phyloP scores from a whole-genome alignment of 2,797 vertebrate species.

The Sciaenops ocellatus region DNA sequence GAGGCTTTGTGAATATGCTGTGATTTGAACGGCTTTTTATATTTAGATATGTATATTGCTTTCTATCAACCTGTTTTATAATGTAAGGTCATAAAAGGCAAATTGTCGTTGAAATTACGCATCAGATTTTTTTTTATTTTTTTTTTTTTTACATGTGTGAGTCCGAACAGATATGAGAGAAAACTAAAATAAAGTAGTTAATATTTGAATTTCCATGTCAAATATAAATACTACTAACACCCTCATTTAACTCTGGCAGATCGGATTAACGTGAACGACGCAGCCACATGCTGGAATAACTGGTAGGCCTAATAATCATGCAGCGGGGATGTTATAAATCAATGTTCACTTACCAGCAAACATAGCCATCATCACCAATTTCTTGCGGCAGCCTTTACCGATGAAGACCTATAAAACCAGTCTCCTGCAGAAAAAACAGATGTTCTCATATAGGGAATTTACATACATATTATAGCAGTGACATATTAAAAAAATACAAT shows the following conservation, averaged over 20 bases:
- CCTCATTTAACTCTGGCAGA: background rate
- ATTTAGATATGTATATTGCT: no score
- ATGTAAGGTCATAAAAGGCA: background rate
- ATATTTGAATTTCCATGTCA: background rate
- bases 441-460: conserved; percentile 33
- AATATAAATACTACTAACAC: background rate
- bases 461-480: conserved; percentile 17
- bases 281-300: conserved; percentile 11
- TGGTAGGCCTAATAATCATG: conserved; percentile 24
- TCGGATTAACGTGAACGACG: background rate
- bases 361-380: conserved; percentile 46
- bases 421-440: conserved; percentile 39
- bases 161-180: background rate
- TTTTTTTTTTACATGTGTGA: background rate
- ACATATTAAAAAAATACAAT: background rate
- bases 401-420: conserved; percentile 35
- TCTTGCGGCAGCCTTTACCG: conserved; percentile 19
- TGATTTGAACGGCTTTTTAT: background rate
- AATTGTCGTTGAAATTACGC: background rate
- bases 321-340: conserved; percentile 46
- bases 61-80: background rate
- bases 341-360: conserved; percentile 20
- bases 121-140: background rate
- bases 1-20: background rate
- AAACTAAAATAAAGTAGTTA: background rate